Evolutionary conservation across 2,888 invertebrate genomes (phyloP), one percentile per base, ranked within the genome.

Genomic region (Drymonia ruficornis): DNA sequence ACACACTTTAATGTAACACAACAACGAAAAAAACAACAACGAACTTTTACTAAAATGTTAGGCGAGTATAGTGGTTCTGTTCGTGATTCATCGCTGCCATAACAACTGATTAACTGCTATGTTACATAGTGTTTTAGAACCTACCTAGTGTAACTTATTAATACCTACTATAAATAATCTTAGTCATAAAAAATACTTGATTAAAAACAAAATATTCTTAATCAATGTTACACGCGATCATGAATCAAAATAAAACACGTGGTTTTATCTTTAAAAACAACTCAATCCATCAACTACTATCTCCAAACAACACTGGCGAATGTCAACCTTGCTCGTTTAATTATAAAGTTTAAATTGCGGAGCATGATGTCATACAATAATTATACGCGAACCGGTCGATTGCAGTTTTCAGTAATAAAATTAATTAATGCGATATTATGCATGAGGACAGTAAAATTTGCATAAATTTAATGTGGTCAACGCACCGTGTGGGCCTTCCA

Each of bases 231-330:
- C 44, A 40, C 61, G 52, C 59, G 53, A 49, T 51, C 54, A 52
- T 63, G 61, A 36, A 54, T 50, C 59, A 58, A 54, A 52, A 45
- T 51, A 28, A 53, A 43, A 52, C 44, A 63, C 31, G 55, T 15
- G 16, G 49, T 50, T 57, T 72, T 72, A 75, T 78, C 76, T 65
- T 65, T 54, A 65, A 73, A 76, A 80, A 77, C 72, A 78, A 73
- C 67, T 70, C 67, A 56, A 78, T 78, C 73, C 69, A 76, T 78
- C 76, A 74, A 61, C 38, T 48, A 46, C 67, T 70, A 78, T 80
- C 74, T 67, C 57, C 12, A 56, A 56, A 46, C 46, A 49, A 15
- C 11, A 47, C 52, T 52, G 31, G 13, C 16, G 7, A 59, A 52
- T 54, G 51, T 44, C 18, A 29, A 46, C 51, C 43, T 38, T 61